phyloP scores from a whole-genome alignment of 1,140 invertebrate genomes.

The Ylistrum balloti region DNA sequence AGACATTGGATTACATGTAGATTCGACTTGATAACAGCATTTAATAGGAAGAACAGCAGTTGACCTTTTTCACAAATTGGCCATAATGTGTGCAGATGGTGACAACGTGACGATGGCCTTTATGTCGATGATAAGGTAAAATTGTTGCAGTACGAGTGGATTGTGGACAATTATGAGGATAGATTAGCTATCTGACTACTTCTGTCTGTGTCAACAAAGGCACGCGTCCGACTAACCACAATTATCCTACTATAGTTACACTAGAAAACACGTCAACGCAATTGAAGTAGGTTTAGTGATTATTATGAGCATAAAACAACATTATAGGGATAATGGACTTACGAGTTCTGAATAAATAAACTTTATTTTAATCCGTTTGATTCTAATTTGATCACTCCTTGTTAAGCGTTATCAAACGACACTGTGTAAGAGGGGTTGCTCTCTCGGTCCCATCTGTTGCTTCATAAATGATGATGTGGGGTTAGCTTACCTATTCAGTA shows the following conservation, averaged over 20 bases:
- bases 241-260: neutral
- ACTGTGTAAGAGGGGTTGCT: neutral
- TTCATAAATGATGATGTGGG: neutral
- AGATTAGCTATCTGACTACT: constrained; percentile 5
- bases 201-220: neutral
- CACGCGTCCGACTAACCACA: neutral
- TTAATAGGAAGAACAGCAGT: neutral
- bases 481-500: neutral
- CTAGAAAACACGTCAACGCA: neutral
- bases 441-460: neutral
- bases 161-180: neutral
- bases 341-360: constrained; percentile 10
- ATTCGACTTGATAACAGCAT: neutral
- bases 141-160: neutral
- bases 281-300: constrained; percentile 19
- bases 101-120: neutral
- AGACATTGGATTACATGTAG: neutral
- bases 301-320: constrained; percentile 39
- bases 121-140: neutral
- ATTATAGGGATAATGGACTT: constrained; percentile 33
- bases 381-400: constrained; percentile 39
- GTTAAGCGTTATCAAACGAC: constrained; percentile 9
- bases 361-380: constrained; percentile 24
- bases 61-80: constrained; percentile 25
- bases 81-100: constrained; percentile 33